Evolutionary conservation across 2,888 invertebrate species (phyloP).

Genomic region (Campaea margaritaria): DNA sequence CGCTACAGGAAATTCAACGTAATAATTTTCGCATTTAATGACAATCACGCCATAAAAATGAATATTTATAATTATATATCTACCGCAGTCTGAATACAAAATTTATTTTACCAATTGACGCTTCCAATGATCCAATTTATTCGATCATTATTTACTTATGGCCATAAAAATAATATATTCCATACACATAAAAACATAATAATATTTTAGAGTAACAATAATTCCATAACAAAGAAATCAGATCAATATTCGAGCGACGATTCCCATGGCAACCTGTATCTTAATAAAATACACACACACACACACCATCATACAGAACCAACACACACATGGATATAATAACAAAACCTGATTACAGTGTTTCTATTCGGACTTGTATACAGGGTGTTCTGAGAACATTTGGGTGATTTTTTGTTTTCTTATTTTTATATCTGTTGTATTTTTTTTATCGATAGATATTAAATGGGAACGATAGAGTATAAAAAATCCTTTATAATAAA

Average conservation of each 20-base stretch:
- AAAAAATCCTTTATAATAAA: too few species aligned
- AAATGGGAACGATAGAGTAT: too few species aligned
- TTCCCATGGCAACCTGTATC: constrained; percentile 28
- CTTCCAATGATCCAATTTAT: constrained; percentile 16
- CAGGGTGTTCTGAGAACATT: constrained; percentile 35
- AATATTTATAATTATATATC: background rate
- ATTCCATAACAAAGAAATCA: constrained; percentile 30
- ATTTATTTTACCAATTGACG: constrained; percentile 5
- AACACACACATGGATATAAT: constrained; percentile 41
- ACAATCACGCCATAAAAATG: background rate
- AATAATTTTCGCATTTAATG: too few species aligned
- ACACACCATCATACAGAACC: constrained; percentile 28
- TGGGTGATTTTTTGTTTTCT: background rate
- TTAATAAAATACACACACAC: constrained; percentile 13
- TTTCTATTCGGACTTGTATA: constrained; percentile 33
- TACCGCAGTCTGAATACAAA: background rate
- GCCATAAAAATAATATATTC: constrained; percentile 11
- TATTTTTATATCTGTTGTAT: background rate
- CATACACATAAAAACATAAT: constrained; percentile 17
- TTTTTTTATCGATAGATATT: background rate
- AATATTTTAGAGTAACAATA: constrained; percentile 27
- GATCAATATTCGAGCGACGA: constrained; percentile 20
- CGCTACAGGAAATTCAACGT: too few species aligned
- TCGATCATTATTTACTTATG: constrained; percentile 17
- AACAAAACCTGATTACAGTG: constrained; percentile 50